Evolutionary conservation across 2,113 vertebrate genomes (phyloP), one percentile per base, ranked within the genome.

Genomic region (Motacilla alba): DNA sequence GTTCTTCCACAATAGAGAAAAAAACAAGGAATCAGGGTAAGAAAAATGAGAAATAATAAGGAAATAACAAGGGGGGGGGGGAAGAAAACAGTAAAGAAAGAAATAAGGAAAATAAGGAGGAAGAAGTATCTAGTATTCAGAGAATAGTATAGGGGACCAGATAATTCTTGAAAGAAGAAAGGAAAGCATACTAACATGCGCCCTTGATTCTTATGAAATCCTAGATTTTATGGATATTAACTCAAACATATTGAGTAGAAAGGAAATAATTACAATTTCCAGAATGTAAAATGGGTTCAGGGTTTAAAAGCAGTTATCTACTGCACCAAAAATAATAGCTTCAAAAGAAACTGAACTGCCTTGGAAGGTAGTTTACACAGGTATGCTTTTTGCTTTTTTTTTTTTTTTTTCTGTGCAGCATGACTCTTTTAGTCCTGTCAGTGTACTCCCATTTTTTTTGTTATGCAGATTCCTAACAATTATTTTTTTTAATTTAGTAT

Each of bases 401-500:
- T 8, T 2, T 33, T 47, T 8, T 16, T 58, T 33, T 41, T 6
- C 10, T 77, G 2, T 75, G 11, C 6, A 44, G 4, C 11, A 4
- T 76, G 14, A 56, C 30, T 79, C 43, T 64, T 86, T 84, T 87
- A 69, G 53, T 67, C n/a, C 53, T 89, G 41, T 69, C 56, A 78
- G 9, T 39, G 23, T 52, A 28, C 31, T 85, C 8, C 9, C 3
- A 37, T 88, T 88, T 90, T 16, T 76, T 86, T 95, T 47, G 74
- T 89, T 94, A 89, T 80, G 70, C 31, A 85, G 41, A 77, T 77
- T 80, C 35, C 19, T 46, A 83, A 60, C 17, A 58, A 16, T 92
- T 79, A 73, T 90, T 87, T 67, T 87, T 77, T 81, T 47, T 39
- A 60, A 52, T 91, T 81, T 81, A 77, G 12, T 19, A 89, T 87